Evolutionary conservation across 2,113 vertebrate genomes (phyloP).

Genomic region (Podarcis raffonei): DNA sequence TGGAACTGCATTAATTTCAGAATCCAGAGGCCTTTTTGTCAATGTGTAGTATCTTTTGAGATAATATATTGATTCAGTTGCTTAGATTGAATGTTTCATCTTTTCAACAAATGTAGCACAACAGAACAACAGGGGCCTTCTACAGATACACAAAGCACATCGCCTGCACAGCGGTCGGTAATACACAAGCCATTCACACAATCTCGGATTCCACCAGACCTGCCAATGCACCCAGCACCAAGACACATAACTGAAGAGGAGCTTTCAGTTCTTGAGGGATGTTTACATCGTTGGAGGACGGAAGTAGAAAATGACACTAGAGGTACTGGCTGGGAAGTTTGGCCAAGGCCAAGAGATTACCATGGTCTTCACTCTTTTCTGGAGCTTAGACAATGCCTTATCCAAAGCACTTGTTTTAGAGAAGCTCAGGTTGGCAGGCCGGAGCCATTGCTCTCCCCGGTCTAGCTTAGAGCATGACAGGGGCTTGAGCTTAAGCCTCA

Average conservation of each 20-base stretch:
- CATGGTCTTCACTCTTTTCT: neutral
- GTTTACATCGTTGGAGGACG: constrained; percentile 97
- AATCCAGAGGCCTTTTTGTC: neutral
- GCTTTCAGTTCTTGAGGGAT: constrained; percentile 90
- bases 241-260: constrained; percentile 95
- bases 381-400: neutral
- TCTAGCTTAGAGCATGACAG: neutral
- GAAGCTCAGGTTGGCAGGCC: neutral
- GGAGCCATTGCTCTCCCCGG: too few species aligned
- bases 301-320: constrained; percentile 97
- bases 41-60: neutral
- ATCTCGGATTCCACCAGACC: constrained; percentile 90
- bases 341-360: neutral
- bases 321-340: constrained; percentile 72
- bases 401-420: neutral
- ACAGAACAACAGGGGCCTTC: constrained; percentile 83
- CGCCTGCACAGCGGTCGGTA: constrained; percentile 81
- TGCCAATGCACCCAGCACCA: constrained; percentile 96
- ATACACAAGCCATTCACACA: constrained; percentile 98
- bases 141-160: constrained; percentile 80
- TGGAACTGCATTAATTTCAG: neutral
- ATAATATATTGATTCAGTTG: neutral
- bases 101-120: constrained; percentile 77
- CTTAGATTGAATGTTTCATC: constrained; percentile 1
- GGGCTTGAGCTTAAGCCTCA: neutral